Base-by-base conservation (phyloP, 2,113 vertebrate species). In the Hypocryptadius cinnamomeus region DNA sequence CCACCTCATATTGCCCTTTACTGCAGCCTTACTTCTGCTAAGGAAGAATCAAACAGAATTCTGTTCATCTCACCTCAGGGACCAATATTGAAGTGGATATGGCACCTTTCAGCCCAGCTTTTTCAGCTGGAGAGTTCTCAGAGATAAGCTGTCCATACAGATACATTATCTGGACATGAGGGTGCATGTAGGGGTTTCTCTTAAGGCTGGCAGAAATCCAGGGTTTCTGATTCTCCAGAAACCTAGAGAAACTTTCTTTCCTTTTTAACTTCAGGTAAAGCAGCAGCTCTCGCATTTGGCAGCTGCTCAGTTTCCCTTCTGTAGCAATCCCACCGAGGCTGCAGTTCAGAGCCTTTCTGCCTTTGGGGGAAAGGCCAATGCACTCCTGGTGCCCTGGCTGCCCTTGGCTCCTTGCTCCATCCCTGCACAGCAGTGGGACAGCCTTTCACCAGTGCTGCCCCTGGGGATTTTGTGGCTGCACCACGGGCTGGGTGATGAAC, bases 401-500 rank as follows among this genome's bases (percentile, higher is more conserved):
- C 65, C 47, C 56, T 71, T 27, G 39, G 51, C 61, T 82, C 33
- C 48, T 76, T 27, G 35, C 37, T 76, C 21, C 44, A 40, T 56
- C 57, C 53, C 42, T 74, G 25, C 56, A 28, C 39, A 56, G 42
- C 65, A 59, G 3, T 45, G 13, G 17, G 22, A 27, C 2, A 4
- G 40, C 22, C 42, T 85, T 57, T 74, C 2, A 1, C 18, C 3
- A 5, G 13, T 3, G 0, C 21, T 71, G 57, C 44, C 7, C 0
- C 40, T 54, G 54, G 13, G 48, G 37, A 25, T 65, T 60, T 37
- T 56, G 48, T 44, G 50, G 18, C 64, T 81, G 40, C 42, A 22
- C 69, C 39, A 5, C 0, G 7, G 42, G 22, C 50, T 66, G 64
- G n/a, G 28, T 25, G 56, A 25, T 30, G 85, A 84, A 9, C 31